Percentiles rank a stretch among this genome's conserved stretches.
Evolutionary conservation across 2,888 invertebrate species (phyloP).

Genomic region (Leistus spinibarbis): DNA sequence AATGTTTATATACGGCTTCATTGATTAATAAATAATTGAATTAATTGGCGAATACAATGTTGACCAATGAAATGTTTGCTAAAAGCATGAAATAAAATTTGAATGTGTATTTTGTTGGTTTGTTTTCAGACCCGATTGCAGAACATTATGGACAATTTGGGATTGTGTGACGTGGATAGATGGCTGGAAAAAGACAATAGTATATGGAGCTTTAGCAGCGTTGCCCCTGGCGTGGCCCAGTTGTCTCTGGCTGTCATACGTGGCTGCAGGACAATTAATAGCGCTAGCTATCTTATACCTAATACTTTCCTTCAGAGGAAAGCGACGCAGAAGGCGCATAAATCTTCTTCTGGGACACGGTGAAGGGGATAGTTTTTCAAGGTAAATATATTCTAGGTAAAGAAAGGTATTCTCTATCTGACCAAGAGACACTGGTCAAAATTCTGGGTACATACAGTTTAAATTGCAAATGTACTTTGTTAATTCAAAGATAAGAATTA

Average conservation of each 20-base stretch:
- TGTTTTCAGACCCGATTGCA: conserved; percentile 51
- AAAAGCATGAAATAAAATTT: background rate
- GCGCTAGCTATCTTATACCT: conserved; percentile 58
- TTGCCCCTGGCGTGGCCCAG: conserved; percentile 54
- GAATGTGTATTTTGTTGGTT: background rate
- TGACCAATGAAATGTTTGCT: background rate
- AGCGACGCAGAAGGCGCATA: conserved; percentile 49
- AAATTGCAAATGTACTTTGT: too few relatives aligned
- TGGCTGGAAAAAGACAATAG: conserved; percentile 54
- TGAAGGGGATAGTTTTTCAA: conserved; percentile 56
- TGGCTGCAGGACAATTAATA: conserved; percentile 58
- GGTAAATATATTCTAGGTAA: conserved; percentile 46
- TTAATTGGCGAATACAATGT: background rate
- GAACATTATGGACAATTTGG: conserved; percentile 53
- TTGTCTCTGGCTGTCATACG: conserved; percentile 61
- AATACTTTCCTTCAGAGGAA: conserved; percentile 50
- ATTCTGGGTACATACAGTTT: too few relatives aligned
- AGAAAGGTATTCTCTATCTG: background rate
- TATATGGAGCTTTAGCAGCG: conserved; percentile 53
- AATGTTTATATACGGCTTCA: too few relatives aligned
- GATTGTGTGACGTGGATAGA: conserved; percentile 51
- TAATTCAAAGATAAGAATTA: too few relatives aligned
- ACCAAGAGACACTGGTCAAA: too few relatives aligned
- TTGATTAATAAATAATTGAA: background rate
- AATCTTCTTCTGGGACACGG: conserved; percentile 50